phyloP scores from a whole-genome alignment of 2,888 invertebrate species.

The Chrysina gloriosa region DNA sequence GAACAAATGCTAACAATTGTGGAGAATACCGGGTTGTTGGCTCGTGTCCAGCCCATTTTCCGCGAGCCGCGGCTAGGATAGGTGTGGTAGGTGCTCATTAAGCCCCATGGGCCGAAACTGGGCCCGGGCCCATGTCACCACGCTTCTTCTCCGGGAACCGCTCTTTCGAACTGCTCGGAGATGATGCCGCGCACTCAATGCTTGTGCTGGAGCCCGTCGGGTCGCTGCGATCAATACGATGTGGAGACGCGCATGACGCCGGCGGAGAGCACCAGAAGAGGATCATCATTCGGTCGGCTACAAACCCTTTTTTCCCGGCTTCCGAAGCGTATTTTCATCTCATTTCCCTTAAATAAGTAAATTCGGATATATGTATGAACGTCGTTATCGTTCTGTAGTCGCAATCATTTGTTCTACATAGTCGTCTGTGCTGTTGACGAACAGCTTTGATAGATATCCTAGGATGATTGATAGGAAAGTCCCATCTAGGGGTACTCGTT shows the following conservation, averaged over 20 bases:
- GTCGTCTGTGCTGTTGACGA: neutral
- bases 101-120: slow-evolving; percentile 53
- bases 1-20: slow-evolving; percentile 56
- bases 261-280: slow-evolving; percentile 30
- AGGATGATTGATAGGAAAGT: neutral
- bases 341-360: slow-evolving; percentile 8
- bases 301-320: slow-evolving; percentile 3
- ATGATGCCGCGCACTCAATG: slow-evolving; percentile 60
- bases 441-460: neutral
- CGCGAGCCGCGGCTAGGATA: slow-evolving; percentile 63
- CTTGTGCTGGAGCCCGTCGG: slow-evolving; percentile 54
- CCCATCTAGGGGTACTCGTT: neutral
- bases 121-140: slow-evolving; percentile 43
- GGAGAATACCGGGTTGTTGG: slow-evolving; percentile 59
- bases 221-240: slow-evolving; percentile 58
- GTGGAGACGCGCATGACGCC: slow-evolving; percentile 52
- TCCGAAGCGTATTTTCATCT: neutral
- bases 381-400: neutral
- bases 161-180: slow-evolving; percentile 52
- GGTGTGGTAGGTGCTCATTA: slow-evolving; percentile 65
- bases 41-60: slow-evolving; percentile 61
- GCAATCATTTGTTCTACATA: neutral
- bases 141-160: slow-evolving; percentile 50
- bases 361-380: slow-evolving; percentile 10
- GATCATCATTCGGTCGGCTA: slow-evolving; percentile 5